Evolutionary conservation across 2,113 vertebrate species (phyloP).

Genomic region (Epinephelus lanceolatus): DNA sequence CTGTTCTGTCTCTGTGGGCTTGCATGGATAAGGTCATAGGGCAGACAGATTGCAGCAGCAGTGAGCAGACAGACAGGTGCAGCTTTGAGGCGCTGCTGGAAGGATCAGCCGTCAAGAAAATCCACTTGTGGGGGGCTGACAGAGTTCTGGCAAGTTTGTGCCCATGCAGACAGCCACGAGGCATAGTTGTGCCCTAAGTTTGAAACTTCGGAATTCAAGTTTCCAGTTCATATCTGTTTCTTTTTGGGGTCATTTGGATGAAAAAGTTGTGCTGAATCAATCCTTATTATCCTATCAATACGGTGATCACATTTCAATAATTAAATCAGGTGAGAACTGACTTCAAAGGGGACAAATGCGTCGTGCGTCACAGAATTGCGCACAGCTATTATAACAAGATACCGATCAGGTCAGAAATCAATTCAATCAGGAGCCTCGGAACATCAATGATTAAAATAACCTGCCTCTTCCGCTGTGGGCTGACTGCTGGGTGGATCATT

Average conservation of each 20-base stretch:
- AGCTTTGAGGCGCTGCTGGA: slow-evolving; percentile 9
- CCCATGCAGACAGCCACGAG: not conserved
- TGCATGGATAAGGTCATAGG: not conserved
- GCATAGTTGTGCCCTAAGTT: not conserved
- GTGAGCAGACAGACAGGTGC: slow-evolving; percentile 43
- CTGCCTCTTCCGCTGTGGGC: not conserved
- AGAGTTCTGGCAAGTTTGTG: slow-evolving; percentile 21
- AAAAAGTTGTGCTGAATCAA: not conserved
- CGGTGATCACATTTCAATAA: not conserved
- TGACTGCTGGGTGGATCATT: slow-evolving; percentile 18
- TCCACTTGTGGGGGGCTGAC: slow-evolving; percentile 3
- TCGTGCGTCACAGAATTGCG: not conserved
- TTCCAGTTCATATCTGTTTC: no score
- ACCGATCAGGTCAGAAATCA: slow-evolving; percentile 16
- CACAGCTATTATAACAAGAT: not conserved
- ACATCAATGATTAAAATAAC: slow-evolving; percentile 47
- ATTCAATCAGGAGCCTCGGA: slow-evolving; percentile 8
- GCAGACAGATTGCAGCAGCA: slow-evolving; percentile 29
- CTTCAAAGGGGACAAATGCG: not conserved
- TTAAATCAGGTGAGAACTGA: not conserved
- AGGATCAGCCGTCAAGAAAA: not conserved
- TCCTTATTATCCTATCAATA: not conserved
- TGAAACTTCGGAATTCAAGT: not conserved
- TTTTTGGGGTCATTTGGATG: not conserved
- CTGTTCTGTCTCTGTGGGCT: not conserved